Evolutionary conservation across 1,140 invertebrate genomes (phyloP).

Genomic region (Tribolium madens): DNA sequence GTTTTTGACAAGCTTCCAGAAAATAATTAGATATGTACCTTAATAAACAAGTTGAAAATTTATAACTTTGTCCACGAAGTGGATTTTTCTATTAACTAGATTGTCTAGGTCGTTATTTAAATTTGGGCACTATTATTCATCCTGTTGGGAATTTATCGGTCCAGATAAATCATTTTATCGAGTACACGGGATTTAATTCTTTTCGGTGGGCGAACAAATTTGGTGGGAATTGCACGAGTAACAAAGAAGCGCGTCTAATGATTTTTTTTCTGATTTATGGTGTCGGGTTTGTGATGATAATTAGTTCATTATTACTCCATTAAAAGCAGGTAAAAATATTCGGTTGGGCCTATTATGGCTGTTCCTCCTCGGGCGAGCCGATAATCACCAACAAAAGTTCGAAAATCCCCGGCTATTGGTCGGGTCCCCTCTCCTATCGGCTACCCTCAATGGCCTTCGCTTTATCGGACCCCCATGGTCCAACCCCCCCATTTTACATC

Average conservation of each 20-base stretch:
- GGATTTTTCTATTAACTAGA: constrained; percentile 43
- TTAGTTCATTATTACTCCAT: constrained; percentile 45
- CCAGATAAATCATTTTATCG: constrained; percentile 41
- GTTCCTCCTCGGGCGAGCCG: constrained; percentile 10
- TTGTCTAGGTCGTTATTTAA: constrained; percentile 24
- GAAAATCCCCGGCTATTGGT: constrained; percentile 57
- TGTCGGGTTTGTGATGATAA: constrained; percentile 32
- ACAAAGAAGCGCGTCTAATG: not conserved
- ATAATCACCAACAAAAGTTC: constrained; percentile 56
- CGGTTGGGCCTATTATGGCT: constrained; percentile 18
- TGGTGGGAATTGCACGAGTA: not conserved
- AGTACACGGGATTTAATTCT: not conserved
- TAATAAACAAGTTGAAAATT: constrained; percentile 45
- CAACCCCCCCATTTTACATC: constrained; percentile 50
- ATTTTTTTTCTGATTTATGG: constrained; percentile 13
- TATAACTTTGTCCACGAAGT: constrained; percentile 34
- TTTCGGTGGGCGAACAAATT: constrained; percentile 17
- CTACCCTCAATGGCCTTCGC: constrained; percentile 55
- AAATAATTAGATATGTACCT: constrained; percentile 50
- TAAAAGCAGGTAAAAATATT: constrained; percentile 48
- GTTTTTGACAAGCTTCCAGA: constrained; percentile 52
- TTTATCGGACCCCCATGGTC: constrained; percentile 56
- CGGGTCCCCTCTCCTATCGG: constrained; percentile 54
- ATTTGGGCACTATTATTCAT: constrained; percentile 39
- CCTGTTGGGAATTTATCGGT: constrained; percentile 13